phyloP scores from a whole-genome alignment of 2,888 invertebrate species.

The Galeopsomyia nigrocyanea region DNA sequence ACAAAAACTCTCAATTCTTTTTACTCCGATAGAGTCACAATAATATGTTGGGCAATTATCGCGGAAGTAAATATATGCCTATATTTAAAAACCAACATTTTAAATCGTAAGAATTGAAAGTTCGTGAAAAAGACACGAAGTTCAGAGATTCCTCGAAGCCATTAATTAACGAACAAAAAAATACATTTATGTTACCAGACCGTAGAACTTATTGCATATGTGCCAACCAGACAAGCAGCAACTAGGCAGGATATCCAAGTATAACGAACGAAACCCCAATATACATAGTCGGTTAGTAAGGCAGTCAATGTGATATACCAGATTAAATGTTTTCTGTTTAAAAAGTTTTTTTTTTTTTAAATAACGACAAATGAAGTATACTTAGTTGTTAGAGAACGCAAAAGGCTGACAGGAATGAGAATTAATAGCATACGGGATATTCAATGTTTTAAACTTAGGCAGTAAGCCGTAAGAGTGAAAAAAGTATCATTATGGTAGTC shows the following conservation, averaged over 20 bases:
- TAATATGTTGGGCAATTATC: no score
- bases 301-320: conserved; percentile 43
- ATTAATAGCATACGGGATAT: conserved; percentile 27
- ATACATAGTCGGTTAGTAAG: conserved; percentile 39
- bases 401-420: conserved; percentile 46
- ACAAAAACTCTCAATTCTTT: no score
- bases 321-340: conserved; percentile 39
- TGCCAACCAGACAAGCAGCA: conserved; percentile 42
- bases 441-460: conserved; percentile 34
- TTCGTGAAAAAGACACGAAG: not conserved
- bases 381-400: conserved; percentile 32
- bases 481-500: conserved; percentile 30
- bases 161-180: conserved; percentile 11
- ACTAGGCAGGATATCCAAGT: conserved; percentile 39
- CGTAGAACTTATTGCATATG: conserved; percentile 40
- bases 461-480: conserved; percentile 34
- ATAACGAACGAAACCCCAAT: conserved; percentile 40
- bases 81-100: no score
- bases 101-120: no score
- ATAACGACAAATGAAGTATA: conserved; percentile 28
- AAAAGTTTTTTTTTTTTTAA: conserved; percentile 20
- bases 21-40: no score
- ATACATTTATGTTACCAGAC: conserved; percentile 41
- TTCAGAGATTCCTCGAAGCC: conserved; percentile 19
- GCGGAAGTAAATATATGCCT: no score